Base-by-base conservation (phyloP, 2,888 invertebrate species). In the Metalampra italica region DNA sequence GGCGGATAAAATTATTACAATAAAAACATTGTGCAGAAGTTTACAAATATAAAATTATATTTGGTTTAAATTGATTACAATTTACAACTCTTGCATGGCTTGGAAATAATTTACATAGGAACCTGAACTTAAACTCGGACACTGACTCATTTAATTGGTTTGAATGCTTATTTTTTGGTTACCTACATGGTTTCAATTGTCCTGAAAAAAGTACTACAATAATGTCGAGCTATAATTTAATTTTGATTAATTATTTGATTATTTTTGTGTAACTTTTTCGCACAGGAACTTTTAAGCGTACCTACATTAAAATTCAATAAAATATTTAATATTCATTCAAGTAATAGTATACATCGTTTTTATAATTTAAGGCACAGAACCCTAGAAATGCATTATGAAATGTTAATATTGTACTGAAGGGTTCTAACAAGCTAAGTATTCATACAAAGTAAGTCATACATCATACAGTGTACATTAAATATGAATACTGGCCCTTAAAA, bases 401-500 rank as follows among this genome's bases (percentile, higher is more conserved):
- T 15, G 9, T 29, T 46, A 22, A 22, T 32, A 37, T 45, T 45
- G 39, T 46, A 46, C 46, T 40, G 45, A 22, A 30, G 36, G 29
- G 15, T 9, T 46, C 11, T 11, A 12, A 32, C n/a, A 43, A 12
- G n/a, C n/a, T 37, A 13, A 11, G 32, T 32, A 42, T 29, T 22
- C 22, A 42, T 29, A 3, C n/a, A 13, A 14, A 7, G 15, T 43
- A 43, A 32, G 22, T 44, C 12, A 37, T 29, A 42, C 29, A n/a
- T 34, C 29, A n/a, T 34, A 11, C 36, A 36, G n/a, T 36, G 36
- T n/a, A 39, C 32, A 34, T 32, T 8, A 41, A 15, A 41, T 38
- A 9, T 15, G 29, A 47, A 47, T 47, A 47, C 47, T 47, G 47
- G 14, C 11, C 13, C 47, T 47, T 46, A 46, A 40, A 42, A 32